phyloP scores from a whole-genome alignment of 2,888 invertebrate genomes.

The Sycophila texana region DNA sequence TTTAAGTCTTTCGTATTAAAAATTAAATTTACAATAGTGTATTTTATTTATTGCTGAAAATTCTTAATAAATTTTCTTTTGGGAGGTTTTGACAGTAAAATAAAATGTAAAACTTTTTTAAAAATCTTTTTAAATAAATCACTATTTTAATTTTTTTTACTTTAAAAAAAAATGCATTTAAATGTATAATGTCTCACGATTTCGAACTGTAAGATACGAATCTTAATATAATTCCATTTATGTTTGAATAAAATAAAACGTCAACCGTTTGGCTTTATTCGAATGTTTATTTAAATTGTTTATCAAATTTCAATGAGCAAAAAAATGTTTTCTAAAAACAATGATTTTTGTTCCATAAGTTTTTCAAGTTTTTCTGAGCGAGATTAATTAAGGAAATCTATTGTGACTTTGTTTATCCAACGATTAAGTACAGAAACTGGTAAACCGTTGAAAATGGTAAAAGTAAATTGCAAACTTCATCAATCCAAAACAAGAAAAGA shows the following conservation, averaged over 20 bases:
- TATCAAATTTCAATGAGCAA: constrained; percentile 53
- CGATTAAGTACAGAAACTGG: constrained; percentile 55
- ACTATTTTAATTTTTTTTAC: too few relatives aligned
- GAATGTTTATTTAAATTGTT: constrained; percentile 54
- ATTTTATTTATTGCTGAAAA: not conserved
- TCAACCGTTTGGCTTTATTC: constrained; percentile 38
- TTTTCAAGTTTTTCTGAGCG: constrained; percentile 38
- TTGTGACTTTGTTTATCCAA: constrained; percentile 49
- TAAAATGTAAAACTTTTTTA: too few relatives aligned
- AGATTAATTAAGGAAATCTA: constrained; percentile 38
- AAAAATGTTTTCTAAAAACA: constrained; percentile 49
- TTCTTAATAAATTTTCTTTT: too few relatives aligned
- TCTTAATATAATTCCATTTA: not conserved
- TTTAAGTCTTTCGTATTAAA: not conserved
- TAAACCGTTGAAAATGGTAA: constrained; percentile 54
- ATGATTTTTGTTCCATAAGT: constrained; percentile 47
- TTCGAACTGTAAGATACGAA: not conserved
- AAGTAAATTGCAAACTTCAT: constrained; percentile 56
- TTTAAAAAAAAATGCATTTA: not conserved
- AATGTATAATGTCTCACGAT: not conserved
- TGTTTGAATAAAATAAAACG: not conserved
- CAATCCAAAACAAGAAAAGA: constrained; percentile 53
- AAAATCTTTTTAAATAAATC: too few relatives aligned
- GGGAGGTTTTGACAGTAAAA: too few relatives aligned
- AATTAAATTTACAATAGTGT: not conserved